These are phyloP conservation scores for Liodrosophila aerea DNA, from an alignment of 2,888 invertebrate genomes.

Conservation along the genomic window DNA sequence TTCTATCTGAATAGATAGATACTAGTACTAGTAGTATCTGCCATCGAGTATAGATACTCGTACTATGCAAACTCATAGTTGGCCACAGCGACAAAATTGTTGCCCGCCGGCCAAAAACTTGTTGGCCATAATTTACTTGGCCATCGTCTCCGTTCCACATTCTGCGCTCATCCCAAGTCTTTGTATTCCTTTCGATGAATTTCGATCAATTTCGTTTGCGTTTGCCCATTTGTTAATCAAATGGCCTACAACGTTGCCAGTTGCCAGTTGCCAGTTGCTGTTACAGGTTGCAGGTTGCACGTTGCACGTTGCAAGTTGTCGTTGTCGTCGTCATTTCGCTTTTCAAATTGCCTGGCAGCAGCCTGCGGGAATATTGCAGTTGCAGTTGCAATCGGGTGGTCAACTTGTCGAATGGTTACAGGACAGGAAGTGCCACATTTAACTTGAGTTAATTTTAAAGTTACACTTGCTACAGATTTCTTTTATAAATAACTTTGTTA, in stretches of 20 bases:
- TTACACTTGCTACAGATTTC: neutral
- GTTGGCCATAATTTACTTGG: constrained; percentile 82
- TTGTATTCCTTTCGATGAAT: constrained; percentile 66
- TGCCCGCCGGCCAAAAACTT: constrained; percentile 81
- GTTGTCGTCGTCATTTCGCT: constrained; percentile 72
- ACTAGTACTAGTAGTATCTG: too few relatives aligned
- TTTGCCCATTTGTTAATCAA: constrained; percentile 80
- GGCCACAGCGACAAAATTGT: constrained; percentile 73
- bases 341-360: constrained; percentile 70
- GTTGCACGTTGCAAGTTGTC: constrained; percentile 38
- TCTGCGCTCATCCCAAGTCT: constrained; percentile 2
- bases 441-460: constrained; percentile 8
- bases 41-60: constrained; percentile 1
- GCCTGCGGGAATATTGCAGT: constrained; percentile 59
- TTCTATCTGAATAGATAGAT: constrained; percentile 37
- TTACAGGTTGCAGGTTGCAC: constrained; percentile 40
- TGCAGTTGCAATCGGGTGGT: constrained; percentile 51
- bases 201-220: constrained; percentile 78
- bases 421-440: constrained; percentile 60
- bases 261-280: constrained; percentile 26
- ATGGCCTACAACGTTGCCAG: constrained; percentile 76
- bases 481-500: neutral
- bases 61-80: constrained; percentile 21
- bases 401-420: constrained; percentile 27
- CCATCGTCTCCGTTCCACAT: constrained; percentile 18